A percentile compares a stretch with the other conserved stretches of the same genome.
These are phyloP conservation scores for Octopus bimaculoides DNA, from an alignment of 1,140 invertebrate genomes.

Conservation along the genomic window DNA sequence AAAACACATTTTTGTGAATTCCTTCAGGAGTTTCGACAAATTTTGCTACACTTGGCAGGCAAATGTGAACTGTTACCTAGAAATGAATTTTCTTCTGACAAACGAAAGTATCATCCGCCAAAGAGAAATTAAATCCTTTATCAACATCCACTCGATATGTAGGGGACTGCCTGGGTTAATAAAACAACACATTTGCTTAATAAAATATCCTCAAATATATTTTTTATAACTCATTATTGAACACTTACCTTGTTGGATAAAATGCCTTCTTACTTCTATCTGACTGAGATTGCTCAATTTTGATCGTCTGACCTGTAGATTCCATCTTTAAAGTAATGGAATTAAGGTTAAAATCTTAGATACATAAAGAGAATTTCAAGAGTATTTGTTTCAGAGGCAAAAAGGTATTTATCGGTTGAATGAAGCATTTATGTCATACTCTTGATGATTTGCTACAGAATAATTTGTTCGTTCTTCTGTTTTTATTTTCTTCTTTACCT, in stretches of 20 bases:
- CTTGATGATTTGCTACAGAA: no score
- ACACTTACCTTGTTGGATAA: conserved; percentile 84
- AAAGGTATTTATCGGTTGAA: no score
- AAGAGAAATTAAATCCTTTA: conserved; percentile 95
- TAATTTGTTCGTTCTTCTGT: no score
- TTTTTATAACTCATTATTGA: not conserved
- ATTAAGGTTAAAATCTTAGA: not conserved
- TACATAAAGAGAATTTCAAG: no score
- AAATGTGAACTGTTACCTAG: conserved; percentile 86
- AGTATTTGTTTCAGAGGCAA: no score
- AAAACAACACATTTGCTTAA: no score
- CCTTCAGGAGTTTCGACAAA: conserved; percentile 90
- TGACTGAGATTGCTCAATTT: conserved; percentile 96
- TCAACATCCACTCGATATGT: conserved; percentile 92
- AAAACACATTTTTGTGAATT: conserved; percentile 62
- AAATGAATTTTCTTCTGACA: conserved; percentile 99
- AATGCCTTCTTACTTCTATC: conserved; percentile 97
- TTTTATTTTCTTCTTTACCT: no score
- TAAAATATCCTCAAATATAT: no score
- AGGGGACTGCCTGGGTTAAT: conserved; percentile 56
- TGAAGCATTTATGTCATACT: no score
- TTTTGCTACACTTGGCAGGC: conserved; percentile 60
- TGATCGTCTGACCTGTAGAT: conserved; percentile 88
- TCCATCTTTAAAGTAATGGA: conserved; percentile 65
- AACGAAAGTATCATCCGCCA: conserved; percentile 96